These are phyloP conservation scores for Monochamus saltuarius DNA, from an alignment of 1,140 invertebrate genomes.

Conservation along the genomic window DNA sequence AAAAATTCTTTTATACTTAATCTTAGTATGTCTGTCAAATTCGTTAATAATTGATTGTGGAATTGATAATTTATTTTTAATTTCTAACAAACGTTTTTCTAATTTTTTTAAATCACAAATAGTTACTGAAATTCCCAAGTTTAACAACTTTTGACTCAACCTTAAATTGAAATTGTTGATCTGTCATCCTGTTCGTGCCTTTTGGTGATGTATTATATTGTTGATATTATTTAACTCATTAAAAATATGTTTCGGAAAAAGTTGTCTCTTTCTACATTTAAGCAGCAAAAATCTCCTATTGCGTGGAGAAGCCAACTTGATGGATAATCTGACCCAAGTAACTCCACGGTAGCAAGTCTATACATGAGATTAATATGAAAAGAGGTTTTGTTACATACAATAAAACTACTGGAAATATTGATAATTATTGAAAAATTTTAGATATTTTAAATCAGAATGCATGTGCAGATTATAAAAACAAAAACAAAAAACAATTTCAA, in stretches of 20 bases:
- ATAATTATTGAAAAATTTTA: no score
- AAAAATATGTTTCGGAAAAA: not conserved
- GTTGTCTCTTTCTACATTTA: conserved; percentile 1
- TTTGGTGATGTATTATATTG: not conserved
- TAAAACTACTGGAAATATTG: no score
- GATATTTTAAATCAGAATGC: no score
- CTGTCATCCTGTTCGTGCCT: not conserved
- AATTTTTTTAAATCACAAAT: no score
- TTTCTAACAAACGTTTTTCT: no score
- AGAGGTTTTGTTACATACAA: no score
- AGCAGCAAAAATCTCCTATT: conserved; percentile 1
- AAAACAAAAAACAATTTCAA: no score
- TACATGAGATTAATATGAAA: not conserved
- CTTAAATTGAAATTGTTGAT: not conserved
- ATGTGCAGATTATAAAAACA: no score
- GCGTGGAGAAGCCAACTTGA: not conserved
- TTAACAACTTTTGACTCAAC: not conserved
- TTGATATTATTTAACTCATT: not conserved
- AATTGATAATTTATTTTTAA: no score
- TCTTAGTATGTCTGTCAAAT: no score
- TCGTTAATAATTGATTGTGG: no score
- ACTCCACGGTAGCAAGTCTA: not conserved
- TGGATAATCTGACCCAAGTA: not conserved
- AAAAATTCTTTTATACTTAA: conserved; percentile 2
- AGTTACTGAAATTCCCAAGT: conserved; percentile 10